Percentiles rank a stretch among this genome's conserved stretches.
Evolutionary conservation across 2,888 invertebrate genomes (phyloP).

Genomic region (Drosophila algonquin): DNA sequence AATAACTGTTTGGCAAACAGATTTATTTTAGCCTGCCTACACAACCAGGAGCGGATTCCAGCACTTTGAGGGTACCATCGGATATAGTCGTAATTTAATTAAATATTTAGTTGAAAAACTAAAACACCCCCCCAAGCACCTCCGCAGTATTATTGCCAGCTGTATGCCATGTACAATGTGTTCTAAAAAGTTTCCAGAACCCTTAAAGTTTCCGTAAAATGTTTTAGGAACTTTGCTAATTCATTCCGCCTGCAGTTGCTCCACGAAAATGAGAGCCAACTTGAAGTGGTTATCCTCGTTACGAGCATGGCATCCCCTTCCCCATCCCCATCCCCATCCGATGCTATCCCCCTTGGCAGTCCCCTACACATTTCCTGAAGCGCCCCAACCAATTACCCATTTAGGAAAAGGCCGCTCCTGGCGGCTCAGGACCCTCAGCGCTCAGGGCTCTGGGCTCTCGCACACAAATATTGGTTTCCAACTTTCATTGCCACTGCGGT

Average conservation of each 20-base stretch:
- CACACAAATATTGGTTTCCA: constrained; percentile 71
- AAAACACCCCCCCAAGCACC: background rate
- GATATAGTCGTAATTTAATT: background rate
- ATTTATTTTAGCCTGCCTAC: constrained; percentile 65
- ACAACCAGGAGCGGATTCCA: constrained; percentile 43
- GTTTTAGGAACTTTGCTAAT: constrained; percentile 9
- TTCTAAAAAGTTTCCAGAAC: constrained; percentile 1
- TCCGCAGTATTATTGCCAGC: background rate
- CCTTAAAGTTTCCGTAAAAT: background rate
- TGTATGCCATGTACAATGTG: background rate
- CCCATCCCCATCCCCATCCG: no score
- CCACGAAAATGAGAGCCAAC: background rate
- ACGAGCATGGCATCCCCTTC: background rate
- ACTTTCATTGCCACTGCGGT: constrained; percentile 73
- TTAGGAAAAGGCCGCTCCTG: constrained; percentile 36
- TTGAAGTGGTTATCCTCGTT: constrained; percentile 10
- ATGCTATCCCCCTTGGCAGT: background rate
- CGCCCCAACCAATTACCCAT: constrained; percentile 34
- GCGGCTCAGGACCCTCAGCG: background rate
- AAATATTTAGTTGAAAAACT: background rate
- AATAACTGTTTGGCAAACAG: constrained; percentile 81
- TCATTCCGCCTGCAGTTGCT: constrained; percentile 2
- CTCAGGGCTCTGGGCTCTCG: constrained; percentile 12
- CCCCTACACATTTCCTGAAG: background rate
- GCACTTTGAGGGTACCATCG: background rate